Evolutionary conservation across 1,140 invertebrate genomes (phyloP).

Genomic region (Berghia stephanieae): DNA sequence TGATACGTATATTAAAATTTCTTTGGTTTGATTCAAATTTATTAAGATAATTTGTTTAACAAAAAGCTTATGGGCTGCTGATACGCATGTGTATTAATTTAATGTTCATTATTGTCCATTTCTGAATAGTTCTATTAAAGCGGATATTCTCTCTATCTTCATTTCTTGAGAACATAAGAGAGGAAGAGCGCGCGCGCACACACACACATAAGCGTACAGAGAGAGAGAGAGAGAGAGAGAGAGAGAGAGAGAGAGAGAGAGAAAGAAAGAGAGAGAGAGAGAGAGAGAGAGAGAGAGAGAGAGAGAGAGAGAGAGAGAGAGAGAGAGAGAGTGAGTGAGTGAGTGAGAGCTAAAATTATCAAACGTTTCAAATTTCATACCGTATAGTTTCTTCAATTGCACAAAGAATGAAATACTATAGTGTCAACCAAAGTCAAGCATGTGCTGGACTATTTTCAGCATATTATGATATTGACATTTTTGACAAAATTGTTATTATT

Average conservation of each 20-base stretch:
- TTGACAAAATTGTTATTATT: too few relatives aligned
- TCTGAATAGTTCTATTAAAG: background rate
- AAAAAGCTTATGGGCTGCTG: too few relatives aligned
- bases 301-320: too few relatives aligned
- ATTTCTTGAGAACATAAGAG: too few relatives aligned
- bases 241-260: background rate
- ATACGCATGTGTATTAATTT: background rate
- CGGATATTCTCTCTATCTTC: too few relatives aligned
- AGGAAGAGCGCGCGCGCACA: slow-evolving; percentile 12
- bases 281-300: too few relatives aligned
- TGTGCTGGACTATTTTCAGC: too few relatives aligned
- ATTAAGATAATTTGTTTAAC: too few relatives aligned
- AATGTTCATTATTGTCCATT: background rate
- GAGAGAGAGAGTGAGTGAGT: background rate
- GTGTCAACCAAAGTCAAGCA: background rate
- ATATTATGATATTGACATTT: too few relatives aligned
- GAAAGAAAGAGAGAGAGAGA: background rate
- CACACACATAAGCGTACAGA: background rate
- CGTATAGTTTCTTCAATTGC: background rate
- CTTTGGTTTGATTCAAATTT: background rate
- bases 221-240: background rate
- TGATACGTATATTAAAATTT: background rate
- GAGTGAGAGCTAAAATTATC: background rate
- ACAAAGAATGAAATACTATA: background rate
- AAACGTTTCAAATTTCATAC: background rate